Conservation (phyloP, 2,797 vertebrate species). For the Molossus alvarezi region DNA sequence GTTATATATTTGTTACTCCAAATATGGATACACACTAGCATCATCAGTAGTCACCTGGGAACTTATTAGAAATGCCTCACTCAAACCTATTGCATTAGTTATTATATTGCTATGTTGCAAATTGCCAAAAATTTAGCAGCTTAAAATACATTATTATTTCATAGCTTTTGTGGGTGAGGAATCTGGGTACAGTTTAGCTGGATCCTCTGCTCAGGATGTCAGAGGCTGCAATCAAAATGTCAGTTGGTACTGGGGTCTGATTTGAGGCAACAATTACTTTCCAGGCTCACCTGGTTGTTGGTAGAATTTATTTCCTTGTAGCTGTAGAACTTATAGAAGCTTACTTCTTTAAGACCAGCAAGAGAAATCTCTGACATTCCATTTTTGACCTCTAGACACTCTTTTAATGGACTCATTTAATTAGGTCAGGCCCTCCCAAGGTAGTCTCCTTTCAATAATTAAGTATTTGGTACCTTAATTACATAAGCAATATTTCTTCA, state of each 20-base stretch:
- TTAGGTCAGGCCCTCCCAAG: background rate
- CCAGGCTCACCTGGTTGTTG: background rate
- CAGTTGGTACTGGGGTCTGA: background rate
- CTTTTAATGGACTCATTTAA: background rate
- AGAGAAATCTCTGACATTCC: background rate
- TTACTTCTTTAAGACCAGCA: background rate
- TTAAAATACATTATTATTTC: background rate
- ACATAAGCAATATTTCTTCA: background rate
- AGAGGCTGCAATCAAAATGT: background rate
- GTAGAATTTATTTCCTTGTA: background rate
- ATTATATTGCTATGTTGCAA: background rate
- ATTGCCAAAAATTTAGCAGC: background rate
- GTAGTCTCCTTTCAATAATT: background rate
- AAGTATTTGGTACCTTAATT: background rate
- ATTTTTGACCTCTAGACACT: background rate
- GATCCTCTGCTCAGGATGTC: background rate
- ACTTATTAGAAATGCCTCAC: conserved; percentile 1
- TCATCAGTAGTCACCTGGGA: background rate
- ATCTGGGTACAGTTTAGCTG: background rate
- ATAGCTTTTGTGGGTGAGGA: background rate
- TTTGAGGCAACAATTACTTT: background rate
- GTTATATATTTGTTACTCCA: background rate
- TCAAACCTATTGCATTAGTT: background rate
- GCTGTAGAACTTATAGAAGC: background rate
- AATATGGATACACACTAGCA: background rate